Evolutionary conservation across 2,888 invertebrate genomes (phyloP).

Genomic region (Aquatica leii): DNA sequence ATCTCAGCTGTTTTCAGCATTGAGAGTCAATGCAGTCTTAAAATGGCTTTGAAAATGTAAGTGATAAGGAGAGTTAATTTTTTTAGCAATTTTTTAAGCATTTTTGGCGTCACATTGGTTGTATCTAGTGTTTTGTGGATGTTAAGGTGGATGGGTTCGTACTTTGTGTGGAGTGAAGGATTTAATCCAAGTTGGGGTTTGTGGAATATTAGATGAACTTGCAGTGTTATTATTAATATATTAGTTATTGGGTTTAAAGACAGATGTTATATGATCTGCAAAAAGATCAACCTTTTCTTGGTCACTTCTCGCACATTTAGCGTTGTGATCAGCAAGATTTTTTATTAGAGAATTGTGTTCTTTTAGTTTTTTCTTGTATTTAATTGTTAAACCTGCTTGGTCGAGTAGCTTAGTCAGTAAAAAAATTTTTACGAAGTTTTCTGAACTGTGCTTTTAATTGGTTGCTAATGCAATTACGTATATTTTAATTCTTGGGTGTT

Average conservation of each 20-base stretch:
- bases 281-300: neutral
- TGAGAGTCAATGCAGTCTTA: neutral
- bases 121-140: neutral
- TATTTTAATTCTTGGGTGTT: neutral
- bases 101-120: neutral
- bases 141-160: neutral
- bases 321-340: neutral
- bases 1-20: constrained; percentile 10
- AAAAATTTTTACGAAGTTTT: neutral
- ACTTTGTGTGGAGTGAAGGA: neutral
- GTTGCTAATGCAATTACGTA: neutral
- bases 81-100: neutral
- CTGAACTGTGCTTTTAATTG: neutral
- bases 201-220: neutral
- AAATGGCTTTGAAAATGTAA: neutral
- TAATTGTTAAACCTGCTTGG: neutral
- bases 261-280: neutral
- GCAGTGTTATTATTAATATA: neutral
- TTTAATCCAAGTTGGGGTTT: neutral
- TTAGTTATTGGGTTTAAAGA: constrained; percentile 2
- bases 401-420: neutral
- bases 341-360: constrained; percentile 6
- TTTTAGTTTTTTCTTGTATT: neutral
- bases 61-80: neutral
- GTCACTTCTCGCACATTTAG: neutral